Evolutionary conservation across 1,140 invertebrate genomes (phyloP).

Genomic region (Schlechtendalia chinensis): DNA sequence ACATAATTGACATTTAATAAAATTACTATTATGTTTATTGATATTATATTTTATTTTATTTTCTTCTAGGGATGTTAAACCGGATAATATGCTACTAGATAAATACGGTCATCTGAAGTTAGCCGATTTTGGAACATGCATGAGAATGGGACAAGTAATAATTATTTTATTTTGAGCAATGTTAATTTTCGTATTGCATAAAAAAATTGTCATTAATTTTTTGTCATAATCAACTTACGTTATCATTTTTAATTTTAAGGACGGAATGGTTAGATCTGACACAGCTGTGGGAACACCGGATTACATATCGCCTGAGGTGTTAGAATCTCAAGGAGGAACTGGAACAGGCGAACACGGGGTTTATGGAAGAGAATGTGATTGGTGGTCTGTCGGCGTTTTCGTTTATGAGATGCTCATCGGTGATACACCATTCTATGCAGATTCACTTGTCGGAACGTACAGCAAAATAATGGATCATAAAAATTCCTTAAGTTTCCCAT

Average conservation of each 20-base stretch:
- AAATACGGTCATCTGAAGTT: conserved; percentile 93
- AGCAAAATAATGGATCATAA: conserved; percentile 99
- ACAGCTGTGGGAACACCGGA: conserved; percentile 98
- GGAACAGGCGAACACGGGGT: conserved; percentile 86
- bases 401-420: conserved; percentile 98
- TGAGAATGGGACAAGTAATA: conserved; percentile 88
- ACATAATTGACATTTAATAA: conserved; percentile 30
- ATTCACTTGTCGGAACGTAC: conserved; percentile 96
- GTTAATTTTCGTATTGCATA: no score
- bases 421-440: conserved; percentile 99
- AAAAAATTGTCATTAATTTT: no score
- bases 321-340: conserved; percentile 95
- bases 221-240: neutral
- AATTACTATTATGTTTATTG: conserved; percentile 1
- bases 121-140: conserved; percentile 98
- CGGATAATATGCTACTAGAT: conserved; percentile 97
- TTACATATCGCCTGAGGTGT: conserved; percentile 98
- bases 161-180: neutral
- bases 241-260: conserved; percentile 58
- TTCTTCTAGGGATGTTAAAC: conserved; percentile 85
- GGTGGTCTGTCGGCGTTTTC: conserved; percentile 99
- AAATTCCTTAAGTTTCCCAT: conserved; percentile 91
- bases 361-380: conserved; percentile 96
- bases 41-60: conserved; percentile 3
- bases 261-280: conserved; percentile 92